Conservation (phyloP, 2,888 invertebrate genomes). For the Dynastes tityus region DNA sequence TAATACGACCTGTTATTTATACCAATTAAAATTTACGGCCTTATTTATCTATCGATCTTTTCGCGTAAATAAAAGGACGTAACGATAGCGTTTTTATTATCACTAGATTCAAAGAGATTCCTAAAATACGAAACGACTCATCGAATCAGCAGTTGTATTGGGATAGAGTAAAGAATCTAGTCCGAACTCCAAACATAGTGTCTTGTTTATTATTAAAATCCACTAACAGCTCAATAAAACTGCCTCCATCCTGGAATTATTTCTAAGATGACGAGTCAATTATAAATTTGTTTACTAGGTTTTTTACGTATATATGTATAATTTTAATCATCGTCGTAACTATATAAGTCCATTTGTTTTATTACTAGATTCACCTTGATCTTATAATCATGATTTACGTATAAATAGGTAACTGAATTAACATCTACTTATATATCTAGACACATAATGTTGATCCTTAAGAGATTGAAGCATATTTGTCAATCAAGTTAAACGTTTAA, state of each 20-base stretch:
- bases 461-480: too few relatives aligned
- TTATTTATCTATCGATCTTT: conserved; percentile 36
- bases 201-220: conserved; percentile 44
- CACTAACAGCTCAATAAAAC: conserved; percentile 39
- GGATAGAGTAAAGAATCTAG: conserved; percentile 29
- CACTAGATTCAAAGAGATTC: conserved; percentile 42
- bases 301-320: background rate
- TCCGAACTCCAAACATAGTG: conserved; percentile 37
- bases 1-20: conserved; percentile 12
- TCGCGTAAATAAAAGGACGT: conserved; percentile 36
- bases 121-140: conserved; percentile 40
- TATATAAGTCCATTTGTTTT: conserved; percentile 1
- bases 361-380: conserved; percentile 37
- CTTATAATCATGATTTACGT: conserved; percentile 1
- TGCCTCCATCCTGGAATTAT: conserved; percentile 37
- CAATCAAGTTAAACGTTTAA: too few relatives aligned
- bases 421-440: background rate
- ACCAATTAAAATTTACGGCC: conserved; percentile 20
- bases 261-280: conserved; percentile 32
- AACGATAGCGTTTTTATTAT: conserved; percentile 26
- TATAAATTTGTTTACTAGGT: conserved; percentile 33
- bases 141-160: conserved; percentile 23
- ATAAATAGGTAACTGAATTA: background rate
- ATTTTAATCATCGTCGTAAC: background rate
- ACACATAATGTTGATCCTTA: background rate